These are phyloP conservation scores for Mechanitis messenoides DNA, from an alignment of 2,888 invertebrate species.

Conservation along the genomic window DNA sequence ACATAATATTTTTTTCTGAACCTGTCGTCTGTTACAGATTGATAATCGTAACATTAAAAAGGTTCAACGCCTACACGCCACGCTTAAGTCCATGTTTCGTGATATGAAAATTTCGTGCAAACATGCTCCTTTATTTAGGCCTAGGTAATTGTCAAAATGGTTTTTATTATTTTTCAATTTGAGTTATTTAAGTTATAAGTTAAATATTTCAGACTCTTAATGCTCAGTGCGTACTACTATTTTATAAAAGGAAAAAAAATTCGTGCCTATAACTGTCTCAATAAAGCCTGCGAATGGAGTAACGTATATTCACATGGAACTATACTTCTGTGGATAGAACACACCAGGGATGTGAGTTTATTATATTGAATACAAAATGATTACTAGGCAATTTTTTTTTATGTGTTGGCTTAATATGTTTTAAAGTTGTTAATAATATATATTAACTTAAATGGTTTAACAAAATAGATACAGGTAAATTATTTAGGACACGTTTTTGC, in stretches of 20 bases:
- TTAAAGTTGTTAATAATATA: no score
- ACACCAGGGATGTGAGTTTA: slow-evolving; percentile 67
- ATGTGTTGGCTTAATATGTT: no score
- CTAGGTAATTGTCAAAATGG: slow-evolving; percentile 36
- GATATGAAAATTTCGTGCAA: slow-evolving; percentile 37
- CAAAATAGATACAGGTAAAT: no score
- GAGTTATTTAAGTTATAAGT: no score
- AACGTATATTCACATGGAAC: slow-evolving; percentile 52
- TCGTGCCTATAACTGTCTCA: slow-evolving; percentile 52
- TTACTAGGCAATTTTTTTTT: no score
- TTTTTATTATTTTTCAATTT: no score
- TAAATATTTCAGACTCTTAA: slow-evolving; percentile 56
- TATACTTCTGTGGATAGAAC: slow-evolving; percentile 67
- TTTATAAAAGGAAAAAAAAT: slow-evolving; percentile 61
- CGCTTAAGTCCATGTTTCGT: slow-evolving; percentile 39
- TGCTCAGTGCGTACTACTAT: slow-evolving; percentile 73
- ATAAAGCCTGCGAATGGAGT: slow-evolving; percentile 54
- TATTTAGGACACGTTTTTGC: no score
- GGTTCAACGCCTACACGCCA: slow-evolving; percentile 39
- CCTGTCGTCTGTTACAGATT: slow-evolving; percentile 36
- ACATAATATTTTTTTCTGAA: not conserved
- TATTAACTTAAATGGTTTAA: no score
- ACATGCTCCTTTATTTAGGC: slow-evolving; percentile 37
- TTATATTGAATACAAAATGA: no score
- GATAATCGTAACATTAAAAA: slow-evolving; percentile 50